phyloP scores from a whole-genome alignment of 1,140 invertebrate genomes.

The Proales similis region DNA sequence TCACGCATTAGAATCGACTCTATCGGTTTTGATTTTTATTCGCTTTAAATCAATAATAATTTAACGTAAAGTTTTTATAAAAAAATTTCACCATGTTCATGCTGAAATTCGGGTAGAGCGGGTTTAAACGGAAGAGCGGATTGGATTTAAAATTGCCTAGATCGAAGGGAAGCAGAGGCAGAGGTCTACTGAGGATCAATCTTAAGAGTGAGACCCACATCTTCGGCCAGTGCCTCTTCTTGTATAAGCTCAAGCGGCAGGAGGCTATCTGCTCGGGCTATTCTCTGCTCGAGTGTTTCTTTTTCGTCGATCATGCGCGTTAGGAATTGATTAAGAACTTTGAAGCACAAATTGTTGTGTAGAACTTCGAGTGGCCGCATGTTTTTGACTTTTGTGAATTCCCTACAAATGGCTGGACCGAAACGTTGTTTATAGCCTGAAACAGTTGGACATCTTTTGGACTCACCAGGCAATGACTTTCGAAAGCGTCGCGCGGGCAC shows the following conservation, averaged over 20 bases:
- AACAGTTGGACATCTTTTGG: not conserved
- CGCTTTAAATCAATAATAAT: too few species aligned
- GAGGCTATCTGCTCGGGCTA: not conserved
- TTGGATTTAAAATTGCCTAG: too few species aligned
- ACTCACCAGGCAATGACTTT: slow-evolving; percentile 21
- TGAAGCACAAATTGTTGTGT: slow-evolving; percentile 36
- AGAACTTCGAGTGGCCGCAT: slow-evolving; percentile 37
- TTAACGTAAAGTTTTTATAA: too few species aligned
- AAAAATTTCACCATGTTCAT: too few species aligned
- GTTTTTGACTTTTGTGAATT: slow-evolving; percentile 34
- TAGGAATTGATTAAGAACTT: slow-evolving; percentile 31
- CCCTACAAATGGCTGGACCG: slow-evolving; percentile 27
- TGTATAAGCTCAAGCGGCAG: not conserved
- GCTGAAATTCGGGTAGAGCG: too few species aligned
- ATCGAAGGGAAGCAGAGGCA: too few species aligned
- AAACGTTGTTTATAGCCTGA: not conserved
- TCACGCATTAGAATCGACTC: too few species aligned
- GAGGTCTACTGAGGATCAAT: too few species aligned
- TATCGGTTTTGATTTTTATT: too few species aligned
- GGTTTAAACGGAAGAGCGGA: too few species aligned
- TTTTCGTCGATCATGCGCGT: slow-evolving; percentile 31
- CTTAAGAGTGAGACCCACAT: too few species aligned
- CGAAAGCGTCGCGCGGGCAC: not conserved
- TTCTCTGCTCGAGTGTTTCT: not conserved
- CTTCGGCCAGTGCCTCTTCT: too few species aligned